phyloP scores from a whole-genome alignment of 2,888 invertebrate species.

The Autographa pulchrina region DNA sequence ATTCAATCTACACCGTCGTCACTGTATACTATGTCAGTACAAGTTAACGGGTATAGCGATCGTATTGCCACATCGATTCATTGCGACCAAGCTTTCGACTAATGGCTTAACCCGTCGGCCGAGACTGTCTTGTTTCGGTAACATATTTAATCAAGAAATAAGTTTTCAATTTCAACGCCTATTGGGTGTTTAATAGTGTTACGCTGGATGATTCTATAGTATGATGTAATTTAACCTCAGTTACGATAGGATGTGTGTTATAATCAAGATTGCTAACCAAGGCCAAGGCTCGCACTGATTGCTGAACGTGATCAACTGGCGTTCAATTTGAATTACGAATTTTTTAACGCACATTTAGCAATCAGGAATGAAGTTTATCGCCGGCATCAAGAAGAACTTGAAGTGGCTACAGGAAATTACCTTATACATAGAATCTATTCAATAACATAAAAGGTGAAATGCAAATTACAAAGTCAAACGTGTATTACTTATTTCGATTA shows the following conservation, averaged over 20 bases:
- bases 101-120: slow-evolving; percentile 54
- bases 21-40: slow-evolving; percentile 59
- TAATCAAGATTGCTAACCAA: slow-evolving; percentile 69
- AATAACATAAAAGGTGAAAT: slow-evolving; percentile 15
- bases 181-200: slow-evolving; percentile 46
- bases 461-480: slow-evolving; percentile 26
- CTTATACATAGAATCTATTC: slow-evolving; percentile 10
- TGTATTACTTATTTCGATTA: slow-evolving; percentile 20
- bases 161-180: neutral
- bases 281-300: slow-evolving; percentile 65
- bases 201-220: slow-evolving; percentile 67
- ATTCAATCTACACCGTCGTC: slow-evolving; percentile 63
- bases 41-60: slow-evolving; percentile 57
- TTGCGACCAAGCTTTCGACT: slow-evolving; percentile 62
- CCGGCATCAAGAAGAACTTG: neutral
- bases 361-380: slow-evolving; percentile 22
- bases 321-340: slow-evolving; percentile 25
- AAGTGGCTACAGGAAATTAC: neutral
- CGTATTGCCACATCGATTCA: slow-evolving; percentile 63
- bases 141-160: neutral
- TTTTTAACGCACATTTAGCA: slow-evolving; percentile 16
- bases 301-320: slow-evolving; percentile 45
- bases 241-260: slow-evolving; percentile 57
- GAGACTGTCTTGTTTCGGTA: slow-evolving; percentile 40
- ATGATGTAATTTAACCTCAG: slow-evolving; percentile 71